Evolutionary conservation across 1,140 invertebrate genomes (phyloP), one percentile per base, ranked within the genome.

Genomic region (Oscheius sp.): DNA sequence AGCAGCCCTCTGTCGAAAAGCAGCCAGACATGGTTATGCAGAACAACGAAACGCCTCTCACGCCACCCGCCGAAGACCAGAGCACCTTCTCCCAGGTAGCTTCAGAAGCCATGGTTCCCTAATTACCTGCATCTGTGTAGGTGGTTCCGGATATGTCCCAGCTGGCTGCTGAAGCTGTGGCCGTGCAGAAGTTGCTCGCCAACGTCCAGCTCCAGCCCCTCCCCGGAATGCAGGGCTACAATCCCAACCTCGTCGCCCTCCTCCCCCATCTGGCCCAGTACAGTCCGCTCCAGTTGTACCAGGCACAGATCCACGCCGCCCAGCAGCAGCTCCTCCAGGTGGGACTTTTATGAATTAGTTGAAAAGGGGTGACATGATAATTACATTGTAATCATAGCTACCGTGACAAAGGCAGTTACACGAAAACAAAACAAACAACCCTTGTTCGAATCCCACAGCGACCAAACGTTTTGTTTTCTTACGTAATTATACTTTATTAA

Each of bases 11-110:
- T 7, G 7, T n/a, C 38, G n/a, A n/a, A 42, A 42, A n/a, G n/a
- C 38, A 42, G 38, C 38, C 7, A 55, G 49, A 55, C 7, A 55
- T 55, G 49, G 49, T 55, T 23, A 55, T 55, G 49, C 49, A 55
- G 49, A 10, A 42, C 10, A 42, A 42, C n/a, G 49, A 55, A 26
- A 13, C 49, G 7, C 49, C 49, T 23, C 49, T 55, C 15, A 55
- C 49, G 4, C 49, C 49, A 23, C 49, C 49, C 7, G 49, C 49
- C 28, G 49, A 55, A 20, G 49, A 55, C 49, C 49, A 55, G 49
- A 23, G 7, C 7, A 26, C 7, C 23, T 55, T 20, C 23, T 13
- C 7, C 7, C 49, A 55, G 23, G 23, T n/a, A n/a, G n/a, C n/a
- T n/a, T n/a, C n/a, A n/a, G n/a, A n/a, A n/a, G n/a, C n/a, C n/a